Conservation (phyloP, 2,888 invertebrate species). For the Plebejus argus region DNA sequence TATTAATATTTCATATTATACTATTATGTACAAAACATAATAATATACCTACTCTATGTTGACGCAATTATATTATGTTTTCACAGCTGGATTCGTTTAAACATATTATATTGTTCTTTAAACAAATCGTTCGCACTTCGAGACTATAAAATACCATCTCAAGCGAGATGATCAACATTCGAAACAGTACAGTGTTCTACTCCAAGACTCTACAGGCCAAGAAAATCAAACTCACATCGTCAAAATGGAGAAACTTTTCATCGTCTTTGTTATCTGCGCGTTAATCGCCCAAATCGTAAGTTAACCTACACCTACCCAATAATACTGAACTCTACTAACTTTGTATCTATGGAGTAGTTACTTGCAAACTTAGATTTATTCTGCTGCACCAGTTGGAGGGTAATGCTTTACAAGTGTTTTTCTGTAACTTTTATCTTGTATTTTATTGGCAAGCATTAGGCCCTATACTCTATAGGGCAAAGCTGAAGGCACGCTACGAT, state of each 20-base stretch:
- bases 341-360: too few relatives aligned
- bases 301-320: not conserved
- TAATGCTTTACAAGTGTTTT: too few relatives aligned
- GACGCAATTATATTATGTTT: not conserved
- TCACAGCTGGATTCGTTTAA: not conserved
- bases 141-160: not conserved
- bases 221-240: not conserved
- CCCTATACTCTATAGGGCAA: too few relatives aligned
- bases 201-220: not conserved
- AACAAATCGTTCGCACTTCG: not conserved
- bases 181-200: not conserved
- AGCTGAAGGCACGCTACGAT: too few relatives aligned
- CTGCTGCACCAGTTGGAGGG: too few relatives aligned
- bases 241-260: not conserved
- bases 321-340: too few relatives aligned
- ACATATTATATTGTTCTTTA: not conserved
- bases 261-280: not conserved
- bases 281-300: not conserved
- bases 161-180: not conserved
- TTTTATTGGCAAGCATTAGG: too few relatives aligned
- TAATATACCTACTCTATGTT: too few relatives aligned
- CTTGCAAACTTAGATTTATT: too few relatives aligned
- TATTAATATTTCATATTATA: too few relatives aligned
- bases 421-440: too few relatives aligned
- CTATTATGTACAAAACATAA: too few relatives aligned